Conservation (phyloP, 2,888 invertebrate species). For the Hydrotaea diabolus region DNA sequence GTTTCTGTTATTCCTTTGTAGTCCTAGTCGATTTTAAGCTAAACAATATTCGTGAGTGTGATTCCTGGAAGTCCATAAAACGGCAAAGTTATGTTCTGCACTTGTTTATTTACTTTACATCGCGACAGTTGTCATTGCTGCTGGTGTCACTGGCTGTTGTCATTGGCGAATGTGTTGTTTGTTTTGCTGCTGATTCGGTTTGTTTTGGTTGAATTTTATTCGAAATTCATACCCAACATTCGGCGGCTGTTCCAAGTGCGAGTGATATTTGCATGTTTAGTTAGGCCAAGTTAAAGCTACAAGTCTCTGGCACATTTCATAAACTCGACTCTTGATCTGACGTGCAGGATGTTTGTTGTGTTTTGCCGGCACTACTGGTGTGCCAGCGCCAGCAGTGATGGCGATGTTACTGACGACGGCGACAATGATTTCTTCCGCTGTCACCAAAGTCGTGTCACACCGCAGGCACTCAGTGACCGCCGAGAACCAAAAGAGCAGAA, state of each 20-base stretch:
- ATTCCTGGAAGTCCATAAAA: not conserved
- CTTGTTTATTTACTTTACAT: slow-evolving; percentile 4
- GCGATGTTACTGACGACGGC: slow-evolving; percentile 19
- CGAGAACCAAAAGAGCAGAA: not conserved
- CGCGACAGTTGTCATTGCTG: not conserved
- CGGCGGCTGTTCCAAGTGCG: not conserved
- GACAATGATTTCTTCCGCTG: slow-evolving; percentile 19
- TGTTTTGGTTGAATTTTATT: slow-evolving; percentile 13
- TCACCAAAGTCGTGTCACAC: not conserved
- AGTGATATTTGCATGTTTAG: slow-evolving; percentile 45
- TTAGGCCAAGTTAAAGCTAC: slow-evolving; percentile 47
- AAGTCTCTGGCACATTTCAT: slow-evolving; percentile 42
- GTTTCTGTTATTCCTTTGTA: not conserved
- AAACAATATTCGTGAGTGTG: not conserved
- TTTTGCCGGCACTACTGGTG: slow-evolving; percentile 28
- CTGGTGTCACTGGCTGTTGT: too few relatives aligned
- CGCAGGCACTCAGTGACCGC: not conserved
- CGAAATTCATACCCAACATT: not conserved
- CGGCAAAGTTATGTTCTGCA: not conserved
- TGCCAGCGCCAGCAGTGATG: slow-evolving; percentile 8
- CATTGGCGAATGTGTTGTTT: too few relatives aligned
- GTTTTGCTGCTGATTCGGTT: not conserved
- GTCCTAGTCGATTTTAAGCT: not conserved
- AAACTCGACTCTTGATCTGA: slow-evolving; percentile 33
- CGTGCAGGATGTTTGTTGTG: not conserved